These are phyloP conservation scores for Tenthredo notha DNA, from an alignment of 2,888 invertebrate species.

Conservation along the genomic window DNA sequence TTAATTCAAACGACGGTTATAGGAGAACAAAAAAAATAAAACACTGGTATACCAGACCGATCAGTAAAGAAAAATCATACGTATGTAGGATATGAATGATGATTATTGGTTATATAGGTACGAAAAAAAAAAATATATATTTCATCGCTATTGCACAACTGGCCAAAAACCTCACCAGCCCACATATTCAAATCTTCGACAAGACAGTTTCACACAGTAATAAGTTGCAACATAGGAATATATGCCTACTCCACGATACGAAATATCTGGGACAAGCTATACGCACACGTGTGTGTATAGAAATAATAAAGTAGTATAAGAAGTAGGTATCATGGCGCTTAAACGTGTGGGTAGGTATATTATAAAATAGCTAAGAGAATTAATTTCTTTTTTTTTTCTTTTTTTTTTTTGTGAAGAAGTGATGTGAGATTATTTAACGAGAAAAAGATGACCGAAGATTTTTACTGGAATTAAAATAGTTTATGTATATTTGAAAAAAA, in stretches of 20 bases:
- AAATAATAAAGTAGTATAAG: conserved; percentile 2
- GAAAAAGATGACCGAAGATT: background rate
- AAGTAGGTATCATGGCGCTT: conserved; percentile 24
- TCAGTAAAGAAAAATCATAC: background rate
- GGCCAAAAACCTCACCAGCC: conserved; percentile 4
- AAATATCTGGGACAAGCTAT: conserved; percentile 38
- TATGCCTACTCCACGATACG: background rate
- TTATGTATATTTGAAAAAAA: background rate
- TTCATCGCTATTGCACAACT: conserved; percentile 25
- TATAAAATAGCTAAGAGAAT: background rate
- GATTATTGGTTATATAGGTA: background rate
- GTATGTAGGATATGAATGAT: background rate
- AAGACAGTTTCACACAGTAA: conserved; percentile 30
- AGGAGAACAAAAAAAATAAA: background rate
- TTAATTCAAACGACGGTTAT: background rate
- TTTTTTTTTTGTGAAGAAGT: background rate
- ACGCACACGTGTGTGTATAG: conserved; percentile 1
- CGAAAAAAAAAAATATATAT: background rate
- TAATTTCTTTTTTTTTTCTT: background rate
- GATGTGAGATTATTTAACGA: background rate
- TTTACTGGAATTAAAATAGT: background rate
- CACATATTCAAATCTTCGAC: conserved; percentile 39
- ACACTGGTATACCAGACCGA: background rate
- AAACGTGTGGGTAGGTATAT: conserved; percentile 10
- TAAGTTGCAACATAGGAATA: conserved; percentile 36